Evolutionary conservation across 2,797 vertebrate genomes (phyloP).

Genomic region (Danio tinwini): DNA sequence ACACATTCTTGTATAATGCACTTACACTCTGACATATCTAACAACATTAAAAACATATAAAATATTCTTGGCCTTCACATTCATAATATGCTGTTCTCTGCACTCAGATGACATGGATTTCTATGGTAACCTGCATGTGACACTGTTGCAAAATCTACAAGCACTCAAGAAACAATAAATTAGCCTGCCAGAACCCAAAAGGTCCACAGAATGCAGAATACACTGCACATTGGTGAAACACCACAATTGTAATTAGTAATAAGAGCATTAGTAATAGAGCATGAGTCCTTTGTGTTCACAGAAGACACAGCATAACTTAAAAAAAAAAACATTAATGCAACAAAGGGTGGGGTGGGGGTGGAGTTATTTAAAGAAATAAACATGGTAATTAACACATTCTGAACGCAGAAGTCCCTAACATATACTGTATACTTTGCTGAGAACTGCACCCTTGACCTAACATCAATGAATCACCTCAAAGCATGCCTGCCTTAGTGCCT

Average conservation of each 20-base stretch:
- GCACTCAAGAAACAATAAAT: constrained; percentile 33
- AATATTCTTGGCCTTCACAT: constrained; percentile 23
- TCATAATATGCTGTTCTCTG: constrained; percentile 29
- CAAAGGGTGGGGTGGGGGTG: background rate
- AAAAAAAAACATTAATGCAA: background rate
- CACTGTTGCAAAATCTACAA: constrained; percentile 16
- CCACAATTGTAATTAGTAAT: constrained; percentile 2
- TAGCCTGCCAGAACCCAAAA: constrained; percentile 34
- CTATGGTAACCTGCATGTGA: constrained; percentile 50
- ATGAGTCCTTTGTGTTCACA: background rate
- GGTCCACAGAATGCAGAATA: constrained; percentile 14
- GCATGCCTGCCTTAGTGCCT: constrained; percentile 1
- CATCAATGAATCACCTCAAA: constrained; percentile 16
- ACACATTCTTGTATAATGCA: background rate
- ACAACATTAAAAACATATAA: constrained; percentile 21
- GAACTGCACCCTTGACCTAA: background rate
- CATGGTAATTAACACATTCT: background rate
- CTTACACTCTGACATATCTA: background rate
- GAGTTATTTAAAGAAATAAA: background rate
- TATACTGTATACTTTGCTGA: constrained; percentile 18
- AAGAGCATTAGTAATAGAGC: constrained; percentile 4
- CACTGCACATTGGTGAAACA: background rate
- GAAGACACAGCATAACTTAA: background rate
- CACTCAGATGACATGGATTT: constrained; percentile 29
- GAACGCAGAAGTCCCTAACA: background rate